Base-by-base conservation (phyloP, 2,888 invertebrate species). In the Cryptosula pallasiana region DNA sequence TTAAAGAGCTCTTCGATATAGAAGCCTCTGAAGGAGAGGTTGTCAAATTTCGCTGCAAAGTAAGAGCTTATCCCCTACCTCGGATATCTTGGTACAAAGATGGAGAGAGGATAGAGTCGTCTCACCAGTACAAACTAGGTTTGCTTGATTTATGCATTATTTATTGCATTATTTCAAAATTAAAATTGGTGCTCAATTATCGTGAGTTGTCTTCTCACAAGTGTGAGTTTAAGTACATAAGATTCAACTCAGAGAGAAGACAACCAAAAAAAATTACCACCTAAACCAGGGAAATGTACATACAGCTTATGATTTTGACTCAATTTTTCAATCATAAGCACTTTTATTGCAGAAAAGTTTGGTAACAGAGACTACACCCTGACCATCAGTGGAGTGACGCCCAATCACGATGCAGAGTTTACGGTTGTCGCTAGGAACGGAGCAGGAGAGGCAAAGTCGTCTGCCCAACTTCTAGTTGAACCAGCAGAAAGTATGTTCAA, bases 1-100 rank as follows among this genome's bases (percentile, higher is more conserved):
- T 91, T 0, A 91, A 91, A 79, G 89, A 90, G 27, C 87, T 96
- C 35, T 88, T 88, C 76, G 90, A 92, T 81, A 82, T 92, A 71
- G 88, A 88, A n/a, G 89, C 94, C 45, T 89, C 89, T 55, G 96
- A 96, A 86, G 96, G 95, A n/a, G 92, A 93, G 75, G 90, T 91
- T 74, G 87, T 95, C 73, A 89, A 91, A 78, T 88, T 97, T 76
- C 90, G 90, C 20, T 93, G 92, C 76, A 90, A 91, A 76, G 92
- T 95, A 71, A 90, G 90, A 77, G 95, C 95, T 20, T 95, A 95
- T 86, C 95, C 96, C 69, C 95, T 94, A 83, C 95, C 96, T 0
- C 90, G 94, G 81, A 90, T 95, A 58, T 89, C 90, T 77, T 96
- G 95, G 95, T 89, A 88, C 81, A 95, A 94, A 87, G 91, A 93